A percentile compares a stretch with the other conserved stretches of the same genome.
phyloP scores from a whole-genome alignment of 2,113 vertebrate genomes.

The Caranx ignobilis region DNA sequence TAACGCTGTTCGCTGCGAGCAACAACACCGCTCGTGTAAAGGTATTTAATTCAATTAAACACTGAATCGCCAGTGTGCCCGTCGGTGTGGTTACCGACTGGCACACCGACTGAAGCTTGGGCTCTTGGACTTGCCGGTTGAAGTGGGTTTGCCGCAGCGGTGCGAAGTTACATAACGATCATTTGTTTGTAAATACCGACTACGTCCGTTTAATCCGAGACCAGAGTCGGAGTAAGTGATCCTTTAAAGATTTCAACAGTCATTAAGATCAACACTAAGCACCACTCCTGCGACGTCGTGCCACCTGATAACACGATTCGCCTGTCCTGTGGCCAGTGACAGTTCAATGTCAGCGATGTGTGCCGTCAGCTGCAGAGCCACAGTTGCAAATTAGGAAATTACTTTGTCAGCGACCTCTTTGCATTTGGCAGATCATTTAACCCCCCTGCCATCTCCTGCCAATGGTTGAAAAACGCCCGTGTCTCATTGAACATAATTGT shows the following conservation, averaged over 20 bases:
- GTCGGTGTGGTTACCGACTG: accelerated
- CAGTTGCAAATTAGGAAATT: conserved; percentile 25
- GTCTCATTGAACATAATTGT: too few species aligned
- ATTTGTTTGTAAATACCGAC: conserved; percentile 74
- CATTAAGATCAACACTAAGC: conserved; percentile 10
- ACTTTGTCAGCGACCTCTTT: conserved; percentile 49
- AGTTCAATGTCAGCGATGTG: conserved; percentile 28
- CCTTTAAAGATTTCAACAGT: not conserved
- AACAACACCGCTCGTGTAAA: not conserved
- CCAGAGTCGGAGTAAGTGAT: not conserved
- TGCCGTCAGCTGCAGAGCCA: conserved; percentile 39
- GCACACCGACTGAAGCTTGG: not conserved
- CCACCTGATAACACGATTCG: not conserved
- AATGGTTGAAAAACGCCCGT: not conserved
- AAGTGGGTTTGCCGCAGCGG: conserved; percentile 41
- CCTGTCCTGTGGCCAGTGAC: not conserved
- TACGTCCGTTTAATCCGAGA: conserved; percentile 31
- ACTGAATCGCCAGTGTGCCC: accelerated
- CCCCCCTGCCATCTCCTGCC: conserved; percentile 18
- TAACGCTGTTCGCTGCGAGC: conserved; percentile 12
- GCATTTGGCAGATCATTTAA: conserved; percentile 43
- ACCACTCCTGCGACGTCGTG: not conserved
- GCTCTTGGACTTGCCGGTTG: not conserved
- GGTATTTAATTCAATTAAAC: not conserved
- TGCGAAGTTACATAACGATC: conserved; percentile 65